phyloP scores from a whole-genome alignment of 64 coral and sea anemone species.

The Acropora tenuis region DNA sequence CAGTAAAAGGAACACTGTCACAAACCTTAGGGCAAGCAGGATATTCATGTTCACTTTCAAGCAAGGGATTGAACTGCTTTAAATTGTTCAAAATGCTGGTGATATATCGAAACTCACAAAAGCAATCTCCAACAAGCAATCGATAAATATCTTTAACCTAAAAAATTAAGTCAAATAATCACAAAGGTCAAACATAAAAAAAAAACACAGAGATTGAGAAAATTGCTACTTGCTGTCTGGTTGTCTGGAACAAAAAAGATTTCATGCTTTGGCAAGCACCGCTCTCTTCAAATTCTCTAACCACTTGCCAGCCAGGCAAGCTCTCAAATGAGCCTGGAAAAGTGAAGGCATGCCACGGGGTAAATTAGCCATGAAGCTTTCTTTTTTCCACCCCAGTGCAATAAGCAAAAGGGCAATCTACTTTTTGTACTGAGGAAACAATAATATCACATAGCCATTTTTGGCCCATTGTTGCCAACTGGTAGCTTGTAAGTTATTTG shows the following conservation, averaged over 20 bases:
- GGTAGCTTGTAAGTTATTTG: neutral
- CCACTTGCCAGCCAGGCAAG: too few relatives aligned
- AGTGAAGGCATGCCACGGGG: neutral
- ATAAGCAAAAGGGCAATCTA: neutral
- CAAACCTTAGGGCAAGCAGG: conserved; percentile 54
- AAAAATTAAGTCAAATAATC: too few relatives aligned
- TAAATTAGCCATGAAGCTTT: neutral
- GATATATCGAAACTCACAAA: conserved; percentile 44
- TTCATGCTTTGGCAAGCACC: too few relatives aligned
- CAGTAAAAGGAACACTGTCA: neutral
- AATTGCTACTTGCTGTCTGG: neutral
- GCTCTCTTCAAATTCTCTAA: too few relatives aligned
- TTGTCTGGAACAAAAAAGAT: too few relatives aligned
- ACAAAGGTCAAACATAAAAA: too few relatives aligned
- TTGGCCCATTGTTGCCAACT: neutral
- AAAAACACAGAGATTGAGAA: neutral
- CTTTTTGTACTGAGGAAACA: neutral
- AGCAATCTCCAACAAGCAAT: conserved; percentile 51
- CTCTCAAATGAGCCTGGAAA: neutral
- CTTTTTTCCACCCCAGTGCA: neutral
- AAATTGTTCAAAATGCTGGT: conserved; percentile 26
- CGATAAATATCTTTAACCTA: conserved; percentile 23
- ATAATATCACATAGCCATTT: neutral
- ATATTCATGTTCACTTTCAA: conserved; percentile 11
- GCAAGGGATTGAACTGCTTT: conserved; percentile 1